Evolutionary conservation across 2,113 vertebrate genomes (phyloP), one percentile per base, ranked within the genome.

Genomic region (Nettapus auritus): DNA sequence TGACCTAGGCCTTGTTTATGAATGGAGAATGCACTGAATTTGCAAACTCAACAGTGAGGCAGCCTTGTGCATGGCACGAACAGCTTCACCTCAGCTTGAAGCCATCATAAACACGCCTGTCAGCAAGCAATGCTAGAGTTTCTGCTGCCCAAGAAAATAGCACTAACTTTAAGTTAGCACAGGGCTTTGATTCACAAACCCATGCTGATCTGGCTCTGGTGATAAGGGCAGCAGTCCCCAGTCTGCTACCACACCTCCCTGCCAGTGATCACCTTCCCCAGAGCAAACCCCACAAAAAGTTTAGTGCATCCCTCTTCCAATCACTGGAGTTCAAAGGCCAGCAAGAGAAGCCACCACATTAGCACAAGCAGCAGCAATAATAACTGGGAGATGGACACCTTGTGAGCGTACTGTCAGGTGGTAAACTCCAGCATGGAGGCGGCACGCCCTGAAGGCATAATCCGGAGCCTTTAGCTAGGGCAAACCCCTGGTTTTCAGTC

Each of bases 201-300:
- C 31, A 25, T 1, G 2, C 4, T 44, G 36, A 63, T 40, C 4
- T 36, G 69, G 40, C 17, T 70, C 20, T 36, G 42, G 7, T 19
- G 9, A 14, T 19, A 55, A 57, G 50, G 23, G 25, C 22, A 64
- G 67, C 4, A 12, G 33, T 20, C 33, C 18, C 13, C 4, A 0
- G 14, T 40, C 56, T 86, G 31, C 28, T 40, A 33, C 55, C 11
- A 2, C 10, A 48, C 16, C 26, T 70, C n/a, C 40, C 21, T 34
- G 46, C 3, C 11, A 1, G 0, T 26, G 21, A 62, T 67, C 57
- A 25, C 7, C 15, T 44, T 69, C 11, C 34, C 16, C 38, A 15
- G 11, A 89, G 25, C 42, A 79, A 42, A 59, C 23, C 25, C 21
- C 70, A 38, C 33, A 73, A 76, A 46, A 73, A 4, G 9, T 62